Percentiles rank a stretch among this genome's conserved stretches.
These are phyloP conservation scores for Dynastes tityus DNA, from an alignment of 2,888 invertebrate species.

Conservation along the genomic window DNA sequence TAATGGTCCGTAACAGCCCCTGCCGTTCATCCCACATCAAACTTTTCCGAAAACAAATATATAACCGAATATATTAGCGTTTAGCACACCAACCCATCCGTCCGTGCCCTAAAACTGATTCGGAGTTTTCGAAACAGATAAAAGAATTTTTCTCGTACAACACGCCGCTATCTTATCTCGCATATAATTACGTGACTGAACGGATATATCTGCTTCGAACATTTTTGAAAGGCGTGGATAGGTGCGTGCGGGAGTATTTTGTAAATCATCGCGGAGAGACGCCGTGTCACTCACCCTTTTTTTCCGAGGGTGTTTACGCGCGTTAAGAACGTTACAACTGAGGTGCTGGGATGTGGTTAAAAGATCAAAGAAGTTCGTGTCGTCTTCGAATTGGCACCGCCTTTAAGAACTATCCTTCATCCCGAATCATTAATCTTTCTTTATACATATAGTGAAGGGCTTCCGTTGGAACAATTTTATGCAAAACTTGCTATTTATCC, in stretches of 20 bases:
- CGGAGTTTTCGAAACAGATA: constrained; percentile 29
- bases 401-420: constrained; percentile 64
- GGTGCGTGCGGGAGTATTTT: constrained; percentile 25
- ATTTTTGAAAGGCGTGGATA: constrained; percentile 3
- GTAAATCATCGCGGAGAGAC: constrained; percentile 20
- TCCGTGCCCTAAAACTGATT: background rate
- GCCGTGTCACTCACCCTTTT: background rate
- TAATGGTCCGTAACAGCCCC: constrained; percentile 36
- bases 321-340: background rate
- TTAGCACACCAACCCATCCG: constrained; percentile 12
- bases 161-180: constrained; percentile 25
- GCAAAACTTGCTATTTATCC: constrained; percentile 65
- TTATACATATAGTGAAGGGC: constrained; percentile 55
- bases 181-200: constrained; percentile 25
- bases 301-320: constrained; percentile 15
- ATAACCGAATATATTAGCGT: constrained; percentile 33
- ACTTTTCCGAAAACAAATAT: constrained; percentile 44
- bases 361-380: constrained; percentile 52
- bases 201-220: background rate
- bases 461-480: constrained; percentile 64
- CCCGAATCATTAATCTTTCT: constrained; percentile 62
- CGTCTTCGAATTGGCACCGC: constrained; percentile 57
- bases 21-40: constrained; percentile 38
- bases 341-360: background rate
- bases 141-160: constrained; percentile 19